Conservation (phyloP, 2,888 invertebrate species). For the Nycteola revayana region DNA sequence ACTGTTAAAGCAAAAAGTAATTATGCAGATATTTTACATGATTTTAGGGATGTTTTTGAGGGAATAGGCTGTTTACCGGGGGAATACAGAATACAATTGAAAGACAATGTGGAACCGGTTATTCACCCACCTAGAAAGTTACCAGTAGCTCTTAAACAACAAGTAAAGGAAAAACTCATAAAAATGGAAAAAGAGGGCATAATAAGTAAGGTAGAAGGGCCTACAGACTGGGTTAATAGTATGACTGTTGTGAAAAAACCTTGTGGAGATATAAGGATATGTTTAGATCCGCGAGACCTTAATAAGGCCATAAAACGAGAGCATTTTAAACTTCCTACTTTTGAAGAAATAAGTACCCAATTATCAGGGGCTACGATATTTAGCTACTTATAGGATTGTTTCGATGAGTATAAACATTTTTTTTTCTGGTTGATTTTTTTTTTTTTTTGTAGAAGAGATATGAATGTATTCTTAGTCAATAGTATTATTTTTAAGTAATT, state of each 20-base stretch:
- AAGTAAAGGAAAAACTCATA: constrained; percentile 20
- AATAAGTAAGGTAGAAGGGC: constrained; percentile 26
- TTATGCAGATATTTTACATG: constrained; percentile 5
- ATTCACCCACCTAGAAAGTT: constrained; percentile 26
- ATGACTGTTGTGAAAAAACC: constrained; percentile 30
- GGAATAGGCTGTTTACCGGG: constrained; percentile 6
- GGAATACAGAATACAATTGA: constrained; percentile 15
- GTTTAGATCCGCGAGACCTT: constrained; percentile 29
- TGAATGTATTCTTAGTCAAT: no score
- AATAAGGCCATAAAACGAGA: constrained; percentile 21
- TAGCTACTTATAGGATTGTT: constrained; percentile 24
- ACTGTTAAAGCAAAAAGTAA: neutral
- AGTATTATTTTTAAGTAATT: no score
- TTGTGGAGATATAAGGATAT: constrained; percentile 28
- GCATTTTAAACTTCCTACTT: constrained; percentile 23
- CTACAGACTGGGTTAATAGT: constrained; percentile 31
- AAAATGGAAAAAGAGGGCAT: constrained; percentile 23
- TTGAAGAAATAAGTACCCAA: constrained; percentile 18
- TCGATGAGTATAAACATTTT: no score
- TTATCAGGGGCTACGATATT: constrained; percentile 20
- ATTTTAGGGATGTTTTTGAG: constrained; percentile 9
- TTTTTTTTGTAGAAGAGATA: no score
- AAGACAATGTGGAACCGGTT: constrained; percentile 14
- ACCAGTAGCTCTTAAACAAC: constrained; percentile 22
- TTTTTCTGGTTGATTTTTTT: no score